A percentile compares a stretch with the other conserved stretches of the same genome.
These are phyloP conservation scores for Pseudococcus longispinus DNA, from an alignment of 2,888 invertebrate genomes.

Conservation along the genomic window DNA sequence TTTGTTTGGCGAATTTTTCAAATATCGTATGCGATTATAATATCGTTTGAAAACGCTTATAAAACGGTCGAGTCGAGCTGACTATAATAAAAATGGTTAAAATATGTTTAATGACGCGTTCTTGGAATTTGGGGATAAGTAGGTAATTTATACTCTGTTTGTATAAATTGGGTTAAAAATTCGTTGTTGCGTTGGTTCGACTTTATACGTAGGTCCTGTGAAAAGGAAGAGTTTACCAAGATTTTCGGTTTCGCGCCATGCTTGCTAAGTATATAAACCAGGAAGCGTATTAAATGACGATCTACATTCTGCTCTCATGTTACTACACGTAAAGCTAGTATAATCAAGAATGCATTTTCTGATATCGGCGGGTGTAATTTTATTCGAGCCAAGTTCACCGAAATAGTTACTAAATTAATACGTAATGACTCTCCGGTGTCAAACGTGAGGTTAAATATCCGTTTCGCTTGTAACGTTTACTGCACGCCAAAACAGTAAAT, in stretches of 20 bases:
- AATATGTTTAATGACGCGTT: not conserved
- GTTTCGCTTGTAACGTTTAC: constrained; percentile 8
- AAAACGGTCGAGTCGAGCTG: not conserved
- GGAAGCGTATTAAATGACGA: not conserved
- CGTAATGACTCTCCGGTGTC: constrained; percentile 45
- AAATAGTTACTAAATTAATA: constrained; percentile 51
- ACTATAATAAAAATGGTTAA: not conserved
- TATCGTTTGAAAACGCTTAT: not conserved
- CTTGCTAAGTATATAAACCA: not conserved
- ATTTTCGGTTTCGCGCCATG: not conserved
- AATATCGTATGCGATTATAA: not conserved
- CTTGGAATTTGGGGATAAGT: not conserved
- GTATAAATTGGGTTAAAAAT: not conserved
- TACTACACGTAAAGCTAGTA: not conserved
- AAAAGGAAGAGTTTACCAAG: not conserved
- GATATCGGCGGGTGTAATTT: constrained; percentile 39
- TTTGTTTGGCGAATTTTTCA: constrained; percentile 3
- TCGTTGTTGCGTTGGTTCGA: not conserved
- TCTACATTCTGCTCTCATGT: not conserved
- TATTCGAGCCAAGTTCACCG: not conserved
- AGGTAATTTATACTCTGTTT: not conserved
- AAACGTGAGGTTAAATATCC: constrained; percentile 53
- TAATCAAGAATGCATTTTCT: constrained; percentile 46
- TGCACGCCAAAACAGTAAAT: not conserved
- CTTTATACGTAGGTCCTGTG: not conserved